These are phyloP conservation scores for Podarcis siculus DNA, from an alignment of 2,797 vertebrate genomes.

Conservation along the genomic window DNA sequence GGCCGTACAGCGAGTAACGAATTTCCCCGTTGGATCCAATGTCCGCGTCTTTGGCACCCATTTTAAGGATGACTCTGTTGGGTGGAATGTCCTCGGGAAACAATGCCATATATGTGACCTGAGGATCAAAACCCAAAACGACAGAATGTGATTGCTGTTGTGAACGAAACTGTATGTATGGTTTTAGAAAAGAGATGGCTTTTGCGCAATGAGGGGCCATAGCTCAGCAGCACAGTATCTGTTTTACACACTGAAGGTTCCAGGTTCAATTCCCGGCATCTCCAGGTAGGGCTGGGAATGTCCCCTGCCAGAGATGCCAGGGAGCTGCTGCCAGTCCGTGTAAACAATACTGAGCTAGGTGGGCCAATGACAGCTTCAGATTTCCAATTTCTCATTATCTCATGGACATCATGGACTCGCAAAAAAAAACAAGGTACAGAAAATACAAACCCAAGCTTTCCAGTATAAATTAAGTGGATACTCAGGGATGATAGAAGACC, in stretches of 20 bases:
- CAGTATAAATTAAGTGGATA: no score
- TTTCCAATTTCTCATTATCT: neutral
- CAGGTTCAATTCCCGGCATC: neutral
- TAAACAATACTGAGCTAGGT: no score
- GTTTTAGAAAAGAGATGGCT: neutral
- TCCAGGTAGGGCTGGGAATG: neutral
- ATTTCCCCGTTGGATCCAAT: conserved; percentile 88
- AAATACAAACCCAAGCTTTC: no score
- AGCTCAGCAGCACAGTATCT: neutral
- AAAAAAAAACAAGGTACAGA: neutral
- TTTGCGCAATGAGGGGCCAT: neutral
- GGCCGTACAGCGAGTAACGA: conserved; percentile 89
- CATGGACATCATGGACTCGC: neutral
- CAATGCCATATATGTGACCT: conserved; percentile 86
- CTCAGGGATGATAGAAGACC: no score
- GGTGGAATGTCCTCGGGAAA: conserved; percentile 89
- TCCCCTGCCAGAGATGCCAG: neutral
- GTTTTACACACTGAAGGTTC: neutral
- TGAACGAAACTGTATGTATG: neutral
- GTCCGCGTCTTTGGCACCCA: conserved; percentile 89
- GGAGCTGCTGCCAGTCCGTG: neutral
- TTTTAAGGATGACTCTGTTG: conserved; percentile 86
- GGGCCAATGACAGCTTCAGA: no score
- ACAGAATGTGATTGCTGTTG: neutral
- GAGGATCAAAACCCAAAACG: conserved; percentile 43